These are phyloP conservation scores for Subacronicta megacephala DNA, from an alignment of 2,888 invertebrate genomes.

Conservation along the genomic window DNA sequence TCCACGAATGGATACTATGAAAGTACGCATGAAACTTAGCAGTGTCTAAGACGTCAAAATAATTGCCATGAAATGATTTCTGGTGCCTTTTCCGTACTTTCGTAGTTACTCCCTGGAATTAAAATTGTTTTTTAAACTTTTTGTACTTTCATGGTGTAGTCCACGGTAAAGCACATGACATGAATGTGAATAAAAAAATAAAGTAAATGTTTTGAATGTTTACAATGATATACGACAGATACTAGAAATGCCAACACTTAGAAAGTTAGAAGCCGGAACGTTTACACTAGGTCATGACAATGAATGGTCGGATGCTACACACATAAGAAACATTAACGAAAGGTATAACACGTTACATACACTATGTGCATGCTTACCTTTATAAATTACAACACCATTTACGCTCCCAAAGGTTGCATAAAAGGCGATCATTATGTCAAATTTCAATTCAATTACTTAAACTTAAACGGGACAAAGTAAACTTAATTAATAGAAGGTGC, in stretches of 20 bases:
- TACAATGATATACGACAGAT: slow-evolving; percentile 42
- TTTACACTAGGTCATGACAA: slow-evolving; percentile 54
- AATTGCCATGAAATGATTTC: slow-evolving; percentile 30
- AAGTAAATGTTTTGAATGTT: slow-evolving; percentile 45
- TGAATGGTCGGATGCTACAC: slow-evolving; percentile 56
- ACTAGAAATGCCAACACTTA: slow-evolving; percentile 48
- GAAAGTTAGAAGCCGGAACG: slow-evolving; percentile 46
- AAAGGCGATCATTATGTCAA: slow-evolving; percentile 88
- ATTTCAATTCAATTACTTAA: slow-evolving; percentile 84
- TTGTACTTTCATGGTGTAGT: slow-evolving; percentile 33
- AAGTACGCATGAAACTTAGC: slow-evolving; percentile 19
- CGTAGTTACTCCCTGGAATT: slow-evolving; percentile 15
- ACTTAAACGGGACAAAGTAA: slow-evolving; percentile 83
- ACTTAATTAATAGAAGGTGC: slow-evolving; percentile 83
- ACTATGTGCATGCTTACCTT: slow-evolving; percentile 89
- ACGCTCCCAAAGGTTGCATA: slow-evolving; percentile 89
- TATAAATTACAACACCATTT: slow-evolving; percentile 88
- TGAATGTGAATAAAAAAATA: slow-evolving; percentile 45
- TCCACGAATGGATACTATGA: slow-evolving; percentile 34
- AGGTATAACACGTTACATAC: slow-evolving; percentile 75
- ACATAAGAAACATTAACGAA: slow-evolving; percentile 65
- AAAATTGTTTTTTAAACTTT: not conserved
- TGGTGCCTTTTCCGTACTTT: slow-evolving; percentile 22
- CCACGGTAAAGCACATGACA: slow-evolving; percentile 50
- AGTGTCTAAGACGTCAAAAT: slow-evolving; percentile 18